Evolutionary conservation across 2,797 vertebrate genomes (phyloP).

Genomic region (Eupleurogrammus muticus): DNA sequence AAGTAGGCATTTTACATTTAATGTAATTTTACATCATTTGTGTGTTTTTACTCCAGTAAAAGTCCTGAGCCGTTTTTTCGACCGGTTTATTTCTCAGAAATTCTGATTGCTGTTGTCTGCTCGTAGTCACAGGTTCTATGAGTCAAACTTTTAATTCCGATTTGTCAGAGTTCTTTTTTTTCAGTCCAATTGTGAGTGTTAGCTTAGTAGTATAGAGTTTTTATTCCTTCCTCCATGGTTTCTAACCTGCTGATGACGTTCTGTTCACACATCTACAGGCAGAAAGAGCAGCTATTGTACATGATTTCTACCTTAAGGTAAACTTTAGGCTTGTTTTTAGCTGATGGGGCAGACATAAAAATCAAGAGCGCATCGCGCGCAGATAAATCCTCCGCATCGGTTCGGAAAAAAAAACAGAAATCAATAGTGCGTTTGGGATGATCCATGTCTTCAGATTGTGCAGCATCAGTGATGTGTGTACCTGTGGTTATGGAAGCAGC

Average conservation of each 20-base stretch:
- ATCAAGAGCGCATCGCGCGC: conserved; percentile 23
- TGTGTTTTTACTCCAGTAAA: too few relatives aligned
- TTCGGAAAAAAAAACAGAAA: conserved; percentile 44
- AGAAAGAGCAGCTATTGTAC: neutral
- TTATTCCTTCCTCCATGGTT: neutral
- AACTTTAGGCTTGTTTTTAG: conserved; percentile 22
- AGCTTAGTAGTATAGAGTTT: neutral
- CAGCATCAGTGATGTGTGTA: conserved; percentile 17
- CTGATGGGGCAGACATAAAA: conserved; percentile 17
- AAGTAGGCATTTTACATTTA: too few relatives aligned
- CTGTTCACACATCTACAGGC: neutral
- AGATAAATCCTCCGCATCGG: conserved; percentile 24
- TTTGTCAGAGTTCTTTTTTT: neutral
- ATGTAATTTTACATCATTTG: too few relatives aligned
- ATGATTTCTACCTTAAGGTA: conserved; percentile 1
- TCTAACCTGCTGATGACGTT: neutral
- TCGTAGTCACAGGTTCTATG: neutral
- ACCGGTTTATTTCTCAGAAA: neutral
- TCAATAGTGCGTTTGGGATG: conserved; percentile 29
- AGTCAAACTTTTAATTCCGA: neutral
- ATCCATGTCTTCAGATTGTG: conserved; percentile 31
- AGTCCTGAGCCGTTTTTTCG: too few relatives aligned
- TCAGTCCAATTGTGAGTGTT: neutral
- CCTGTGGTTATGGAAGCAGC: conserved; percentile 14
- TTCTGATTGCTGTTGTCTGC: neutral